Evolutionary conservation across 2,113 vertebrate species (phyloP).

Genomic region (Ifrita kowaldi): DNA sequence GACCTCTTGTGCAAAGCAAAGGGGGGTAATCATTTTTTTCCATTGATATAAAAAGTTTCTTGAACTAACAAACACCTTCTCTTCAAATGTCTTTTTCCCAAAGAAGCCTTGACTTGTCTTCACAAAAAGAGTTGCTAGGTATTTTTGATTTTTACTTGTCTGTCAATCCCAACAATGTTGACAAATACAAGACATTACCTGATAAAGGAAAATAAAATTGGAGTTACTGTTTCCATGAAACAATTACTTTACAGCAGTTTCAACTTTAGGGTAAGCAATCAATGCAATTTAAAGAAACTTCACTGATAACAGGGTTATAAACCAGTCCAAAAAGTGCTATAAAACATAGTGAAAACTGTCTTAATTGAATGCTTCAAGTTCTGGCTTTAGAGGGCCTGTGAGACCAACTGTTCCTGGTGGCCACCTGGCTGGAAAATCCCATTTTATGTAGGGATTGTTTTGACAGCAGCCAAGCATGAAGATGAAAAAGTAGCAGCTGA

Average conservation of each 20-base stretch:
- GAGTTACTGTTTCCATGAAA: not conserved
- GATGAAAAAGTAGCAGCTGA: not conserved
- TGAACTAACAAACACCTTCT: not conserved
- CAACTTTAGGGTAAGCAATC: not conserved
- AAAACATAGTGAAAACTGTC: not conserved
- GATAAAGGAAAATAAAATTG: not conserved
- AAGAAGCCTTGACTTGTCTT: not conserved
- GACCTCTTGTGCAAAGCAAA: not conserved
- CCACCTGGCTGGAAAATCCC: conserved; percentile 25
- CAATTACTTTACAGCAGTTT: not conserved
- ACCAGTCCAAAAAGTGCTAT: not conserved
- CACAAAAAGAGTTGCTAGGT: not conserved
- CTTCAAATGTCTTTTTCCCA: not conserved
- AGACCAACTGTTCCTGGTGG: not conserved
- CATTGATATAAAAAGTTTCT: not conserved
- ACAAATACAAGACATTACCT: not conserved
- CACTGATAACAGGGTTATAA: not conserved
- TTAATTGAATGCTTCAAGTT: not conserved
- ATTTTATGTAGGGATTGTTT: conserved; percentile 24
- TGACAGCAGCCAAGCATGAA: conserved; percentile 31
- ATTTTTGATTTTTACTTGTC: not conserved
- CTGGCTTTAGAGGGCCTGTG: not conserved
- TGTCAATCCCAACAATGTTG: not conserved
- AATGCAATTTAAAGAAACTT: not conserved
- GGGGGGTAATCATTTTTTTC: not conserved